Evolutionary conservation across 1,140 invertebrate genomes (phyloP), one percentile per base, ranked within the genome.

Genomic region (Neodiprion lecontei): DNA sequence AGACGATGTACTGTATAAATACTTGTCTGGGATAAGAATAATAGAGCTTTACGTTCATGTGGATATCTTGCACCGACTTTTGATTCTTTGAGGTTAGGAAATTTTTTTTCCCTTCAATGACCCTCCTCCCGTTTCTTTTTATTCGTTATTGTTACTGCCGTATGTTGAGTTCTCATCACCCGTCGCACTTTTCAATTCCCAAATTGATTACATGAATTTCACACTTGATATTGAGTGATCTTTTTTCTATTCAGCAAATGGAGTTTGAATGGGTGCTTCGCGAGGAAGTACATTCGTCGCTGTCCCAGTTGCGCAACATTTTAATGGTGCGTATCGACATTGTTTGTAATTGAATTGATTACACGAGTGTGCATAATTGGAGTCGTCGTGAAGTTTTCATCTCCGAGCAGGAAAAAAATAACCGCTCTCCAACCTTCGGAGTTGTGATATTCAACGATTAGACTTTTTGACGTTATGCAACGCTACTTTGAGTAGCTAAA

Each of bases 181-280:
- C 17, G 17, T 21, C 17, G 17, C 17, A 21, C 17, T 21, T 21
- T 21, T 21, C 0, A 21, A 21, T 21, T 21, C 17, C 17, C 17
- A 21, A 21, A 21, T 21, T 21, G 17, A 21, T 21, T 21, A 21
- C 17, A 21, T 21, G 17, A 21, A 21, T 76, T 67, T 72, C 47
- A 76, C 75, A 71, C 61, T 76, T 76, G 79, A 21, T 21, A 21
- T 21, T 21, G 17, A 21, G 17, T 21, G 0, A 21, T 21, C 17
- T 21, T 50, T 73, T 67, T 76, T 80, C 74, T 65, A 91, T 92
- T 72, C 86, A 97, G 96, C 95, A 97, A 93, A 93, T 95, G 89
- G 96, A 97, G 90, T 97, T 97, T 86, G 95, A 97, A 89, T 97
- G 96, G 96, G 93, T 97, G 66, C 90, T 97, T 67, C 93, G 95